A percentile compares a stretch with the other conserved stretches of the same genome.
Evolutionary conservation across 2,797 vertebrate species (phyloP).

Genomic region (Enteromius treurensis): DNA sequence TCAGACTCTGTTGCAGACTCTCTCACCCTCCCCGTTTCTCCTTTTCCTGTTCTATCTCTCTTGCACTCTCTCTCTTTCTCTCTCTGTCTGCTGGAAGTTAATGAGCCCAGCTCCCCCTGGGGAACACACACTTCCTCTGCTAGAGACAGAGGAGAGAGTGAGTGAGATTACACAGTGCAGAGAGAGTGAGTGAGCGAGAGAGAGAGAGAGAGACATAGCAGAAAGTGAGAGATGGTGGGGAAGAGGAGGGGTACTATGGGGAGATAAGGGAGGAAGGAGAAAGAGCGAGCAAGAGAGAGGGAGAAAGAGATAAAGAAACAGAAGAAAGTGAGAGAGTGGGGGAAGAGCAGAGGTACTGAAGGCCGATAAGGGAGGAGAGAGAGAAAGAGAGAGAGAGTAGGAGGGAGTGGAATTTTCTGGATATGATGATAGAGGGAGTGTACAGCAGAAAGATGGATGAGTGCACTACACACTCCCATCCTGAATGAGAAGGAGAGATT

Average conservation of each 20-base stretch:
- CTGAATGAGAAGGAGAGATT: constrained; percentile 44
- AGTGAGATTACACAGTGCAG: constrained; percentile 57
- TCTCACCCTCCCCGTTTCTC: constrained; percentile 54
- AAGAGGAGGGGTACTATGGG: constrained; percentile 62
- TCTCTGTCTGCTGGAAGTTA: constrained; percentile 70
- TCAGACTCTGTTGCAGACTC: constrained; percentile 49
- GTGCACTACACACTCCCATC: constrained; percentile 52
- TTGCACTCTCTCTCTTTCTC: constrained; percentile 47
- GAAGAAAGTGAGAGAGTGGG: constrained; percentile 73
- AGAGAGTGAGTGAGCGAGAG: constrained; percentile 33
- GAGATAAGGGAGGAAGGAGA: constrained; percentile 57
- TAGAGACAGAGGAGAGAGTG: constrained; percentile 62
- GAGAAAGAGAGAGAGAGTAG: constrained; percentile 40
- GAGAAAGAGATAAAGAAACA: constrained; percentile 69
- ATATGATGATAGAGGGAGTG: constrained; percentile 55
- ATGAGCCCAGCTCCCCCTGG: constrained; percentile 67
- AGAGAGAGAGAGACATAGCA: constrained; percentile 52
- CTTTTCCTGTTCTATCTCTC: constrained; percentile 43
- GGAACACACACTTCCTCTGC: constrained; percentile 71
- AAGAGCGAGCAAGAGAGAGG: constrained; percentile 70
- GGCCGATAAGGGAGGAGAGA: constrained; percentile 56
- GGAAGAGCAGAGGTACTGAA: constrained; percentile 44
- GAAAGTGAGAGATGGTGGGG: constrained; percentile 57
- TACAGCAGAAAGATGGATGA: constrained; percentile 61
- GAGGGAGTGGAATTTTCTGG: constrained; percentile 52